These are phyloP conservation scores for Rhodeus uyekii DNA, from an alignment of 2,797 vertebrate genomes.

Conservation along the genomic window DNA sequence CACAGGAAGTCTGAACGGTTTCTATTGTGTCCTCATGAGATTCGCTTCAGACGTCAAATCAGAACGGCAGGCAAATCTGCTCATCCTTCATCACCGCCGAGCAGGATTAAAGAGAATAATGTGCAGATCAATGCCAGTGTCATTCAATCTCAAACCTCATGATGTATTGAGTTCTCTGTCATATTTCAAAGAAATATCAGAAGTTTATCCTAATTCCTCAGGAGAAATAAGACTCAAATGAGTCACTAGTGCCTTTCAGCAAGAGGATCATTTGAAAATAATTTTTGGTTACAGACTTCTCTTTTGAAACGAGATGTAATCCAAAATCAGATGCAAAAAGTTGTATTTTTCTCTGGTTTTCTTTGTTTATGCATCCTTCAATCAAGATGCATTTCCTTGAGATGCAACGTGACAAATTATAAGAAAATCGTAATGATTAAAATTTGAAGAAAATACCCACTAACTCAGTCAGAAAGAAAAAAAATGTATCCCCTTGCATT, in stretches of 20 bases:
- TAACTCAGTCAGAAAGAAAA: background rate
- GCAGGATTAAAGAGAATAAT: background rate
- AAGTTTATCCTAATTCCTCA: background rate
- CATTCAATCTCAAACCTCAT: background rate
- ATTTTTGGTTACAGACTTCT: too few species aligned
- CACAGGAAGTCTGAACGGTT: slow-evolving; percentile 9
- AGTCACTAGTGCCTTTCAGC: too few species aligned
- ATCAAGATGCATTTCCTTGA: background rate
- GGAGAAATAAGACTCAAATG: background rate
- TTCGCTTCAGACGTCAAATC: slow-evolving; percentile 13
- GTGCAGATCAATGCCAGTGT: background rate
- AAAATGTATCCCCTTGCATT: background rate
- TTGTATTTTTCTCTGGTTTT: background rate
- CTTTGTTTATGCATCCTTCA: background rate
- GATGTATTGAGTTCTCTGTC: too few species aligned
- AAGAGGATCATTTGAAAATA: background rate
- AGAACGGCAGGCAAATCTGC: background rate
- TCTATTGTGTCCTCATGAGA: background rate
- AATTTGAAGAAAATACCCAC: background rate
- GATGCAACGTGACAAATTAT: background rate
- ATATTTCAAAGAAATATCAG: background rate
- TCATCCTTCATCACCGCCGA: background rate
- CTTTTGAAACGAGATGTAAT: too few species aligned
- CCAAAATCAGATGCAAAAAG: too few species aligned
- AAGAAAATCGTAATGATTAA: background rate